Evolutionary conservation across 2,888 invertebrate species (phyloP).

Genomic region (Caenorhabditis wallacei): DNA sequence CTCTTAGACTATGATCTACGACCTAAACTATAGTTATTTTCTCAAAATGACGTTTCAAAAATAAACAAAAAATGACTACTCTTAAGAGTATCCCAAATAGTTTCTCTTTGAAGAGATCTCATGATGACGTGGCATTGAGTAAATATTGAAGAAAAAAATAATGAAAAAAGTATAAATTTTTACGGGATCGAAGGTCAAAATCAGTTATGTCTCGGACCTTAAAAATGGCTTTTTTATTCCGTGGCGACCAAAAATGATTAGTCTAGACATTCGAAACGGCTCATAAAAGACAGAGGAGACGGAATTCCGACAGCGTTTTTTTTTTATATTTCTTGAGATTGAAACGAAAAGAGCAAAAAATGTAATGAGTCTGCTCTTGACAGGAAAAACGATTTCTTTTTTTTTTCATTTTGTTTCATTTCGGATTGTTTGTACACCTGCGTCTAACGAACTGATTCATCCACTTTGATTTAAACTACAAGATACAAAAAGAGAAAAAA

Average conservation of each 20-base stretch:
- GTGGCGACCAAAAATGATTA: slow-evolving; percentile 21
- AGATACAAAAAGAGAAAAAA: neutral
- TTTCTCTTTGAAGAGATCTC: neutral
- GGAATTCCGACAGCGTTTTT: neutral
- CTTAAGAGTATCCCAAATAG: slow-evolving; percentile 1
- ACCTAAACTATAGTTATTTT: neutral
- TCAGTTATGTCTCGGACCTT: no score
- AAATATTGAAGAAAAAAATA: slow-evolving; percentile 13
- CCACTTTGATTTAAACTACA: neutral
- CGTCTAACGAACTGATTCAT: neutral
- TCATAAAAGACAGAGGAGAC: neutral
- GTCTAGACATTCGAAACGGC: slow-evolving; percentile 37
- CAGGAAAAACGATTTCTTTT: slow-evolving; percentile 2
- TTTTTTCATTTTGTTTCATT: slow-evolving; percentile 11
- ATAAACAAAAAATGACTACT: neutral
- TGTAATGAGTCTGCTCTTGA: slow-evolving; percentile 11
- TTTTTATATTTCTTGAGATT: neutral
- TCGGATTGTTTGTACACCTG: slow-evolving; percentile 42
- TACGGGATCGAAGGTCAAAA: neutral
- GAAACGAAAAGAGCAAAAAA: slow-evolving; percentile 19
- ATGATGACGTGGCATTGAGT: slow-evolving; percentile 41
- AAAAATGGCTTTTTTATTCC: neutral
- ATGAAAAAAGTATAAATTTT: neutral
- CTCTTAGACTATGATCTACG: no score
- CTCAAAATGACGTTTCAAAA: neutral